Percentiles rank a stretch among this genome's conserved stretches.
These are phyloP conservation scores for Rhodeus uyekii DNA, from an alignment of 2,797 vertebrate genomes.

Conservation along the genomic window DNA sequence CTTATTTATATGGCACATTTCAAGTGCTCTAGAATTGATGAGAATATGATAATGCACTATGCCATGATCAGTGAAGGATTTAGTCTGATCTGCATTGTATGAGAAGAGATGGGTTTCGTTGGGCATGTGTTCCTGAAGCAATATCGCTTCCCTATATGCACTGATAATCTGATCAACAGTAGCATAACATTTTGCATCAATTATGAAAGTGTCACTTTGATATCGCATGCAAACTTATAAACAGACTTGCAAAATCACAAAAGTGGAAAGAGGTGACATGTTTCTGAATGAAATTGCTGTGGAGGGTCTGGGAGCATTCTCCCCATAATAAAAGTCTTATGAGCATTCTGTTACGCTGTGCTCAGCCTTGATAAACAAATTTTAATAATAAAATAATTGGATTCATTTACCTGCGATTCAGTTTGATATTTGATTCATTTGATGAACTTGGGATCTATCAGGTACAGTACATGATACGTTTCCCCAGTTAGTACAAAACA, in stretches of 20 bases:
- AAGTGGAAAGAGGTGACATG: neutral
- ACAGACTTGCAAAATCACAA: neutral
- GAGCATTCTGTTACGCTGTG: too few relatives aligned
- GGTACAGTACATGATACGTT: too few relatives aligned
- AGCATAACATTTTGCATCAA: neutral
- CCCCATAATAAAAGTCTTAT: too few relatives aligned
- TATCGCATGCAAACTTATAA: neutral
- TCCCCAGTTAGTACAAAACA: too few relatives aligned
- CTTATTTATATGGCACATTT: conserved; percentile 25
- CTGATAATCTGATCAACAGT: conserved; percentile 21
- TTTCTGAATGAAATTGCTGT: neutral
- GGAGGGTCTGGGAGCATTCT: neutral
- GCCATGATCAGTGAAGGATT: conserved; percentile 34
- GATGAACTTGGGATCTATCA: too few relatives aligned
- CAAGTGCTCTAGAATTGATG: conserved; percentile 32
- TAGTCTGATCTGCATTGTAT: neutral
- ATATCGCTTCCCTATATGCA: neutral
- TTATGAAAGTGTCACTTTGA: conserved; percentile 9
- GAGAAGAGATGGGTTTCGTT: neutral
- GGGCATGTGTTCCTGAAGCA: neutral
- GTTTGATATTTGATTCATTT: too few relatives aligned
- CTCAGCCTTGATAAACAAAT: too few relatives aligned
- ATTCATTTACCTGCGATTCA: too few relatives aligned
- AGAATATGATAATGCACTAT: conserved; percentile 29
- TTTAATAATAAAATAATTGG: too few relatives aligned